phyloP scores from a whole-genome alignment of 2,888 invertebrate species.

The Labia minor region DNA sequence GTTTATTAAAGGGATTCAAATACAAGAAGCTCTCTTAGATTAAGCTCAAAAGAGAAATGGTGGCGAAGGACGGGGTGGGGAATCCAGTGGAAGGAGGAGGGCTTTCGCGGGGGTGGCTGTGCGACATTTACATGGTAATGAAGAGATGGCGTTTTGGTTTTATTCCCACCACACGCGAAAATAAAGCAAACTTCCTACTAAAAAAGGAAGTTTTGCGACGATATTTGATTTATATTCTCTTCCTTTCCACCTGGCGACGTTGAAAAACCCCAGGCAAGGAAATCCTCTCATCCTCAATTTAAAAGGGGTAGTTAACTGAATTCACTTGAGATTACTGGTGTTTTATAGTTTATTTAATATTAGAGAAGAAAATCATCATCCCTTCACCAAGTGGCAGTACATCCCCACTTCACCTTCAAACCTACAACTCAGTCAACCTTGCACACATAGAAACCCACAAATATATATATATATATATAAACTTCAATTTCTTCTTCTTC shows the following conservation, averaged over 20 bases:
- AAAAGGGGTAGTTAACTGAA: conserved; percentile 1
- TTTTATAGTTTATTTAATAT: conserved; percentile 13
- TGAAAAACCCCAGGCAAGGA: not conserved
- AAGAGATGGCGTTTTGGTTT: conserved; percentile 8
- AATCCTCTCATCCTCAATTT: not conserved
- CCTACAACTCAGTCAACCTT: too few species aligned
- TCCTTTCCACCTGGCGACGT: not conserved
- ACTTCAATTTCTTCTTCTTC: conserved; percentile 2
- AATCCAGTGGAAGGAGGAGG: too few species aligned
- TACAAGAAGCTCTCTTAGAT: not conserved
- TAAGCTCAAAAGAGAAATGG: conserved; percentile 2
- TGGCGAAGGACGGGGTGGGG: not conserved
- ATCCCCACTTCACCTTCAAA: too few species aligned
- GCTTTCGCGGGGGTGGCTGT: too few species aligned
- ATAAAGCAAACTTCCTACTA: not conserved
- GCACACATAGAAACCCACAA: too few species aligned
- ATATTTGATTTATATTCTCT: not conserved
- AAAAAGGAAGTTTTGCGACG: not conserved
- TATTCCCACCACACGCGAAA: not conserved
- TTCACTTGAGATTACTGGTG: not conserved
- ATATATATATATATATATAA: not conserved
- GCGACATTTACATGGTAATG: conserved; percentile 13
- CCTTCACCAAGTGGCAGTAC: not conserved
- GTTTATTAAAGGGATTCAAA: conserved; percentile 9
- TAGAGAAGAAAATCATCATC: not conserved